Conservation (phyloP, 2,113 vertebrate species). For the Macquaria ambigua region DNA sequence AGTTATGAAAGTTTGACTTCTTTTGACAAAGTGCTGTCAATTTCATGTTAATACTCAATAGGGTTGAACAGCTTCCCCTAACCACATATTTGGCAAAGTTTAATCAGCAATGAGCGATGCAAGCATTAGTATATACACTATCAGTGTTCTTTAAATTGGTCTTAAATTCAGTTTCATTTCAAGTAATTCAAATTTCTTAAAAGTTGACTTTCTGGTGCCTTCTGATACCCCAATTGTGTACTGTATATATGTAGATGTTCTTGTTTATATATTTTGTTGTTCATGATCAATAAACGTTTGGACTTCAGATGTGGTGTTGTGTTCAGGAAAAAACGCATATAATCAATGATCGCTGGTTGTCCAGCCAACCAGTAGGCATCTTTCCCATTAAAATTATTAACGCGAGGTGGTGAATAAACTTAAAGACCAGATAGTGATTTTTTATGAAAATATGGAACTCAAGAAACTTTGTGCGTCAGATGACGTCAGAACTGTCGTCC, state of each 20-base stretch:
- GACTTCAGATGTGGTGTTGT: neutral
- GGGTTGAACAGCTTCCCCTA: neutral
- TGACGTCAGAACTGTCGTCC: conserved; percentile 61
- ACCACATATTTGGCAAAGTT: neutral
- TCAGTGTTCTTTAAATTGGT: neutral
- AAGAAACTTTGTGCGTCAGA: neutral
- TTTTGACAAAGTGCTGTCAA: neutral
- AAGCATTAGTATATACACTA: neutral
- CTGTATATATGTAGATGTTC: conserved; percentile 5
- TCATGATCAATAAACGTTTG: conserved; percentile 35
- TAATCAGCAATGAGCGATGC: neutral
- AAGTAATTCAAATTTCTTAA: neutral
- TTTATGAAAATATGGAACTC: conserved; percentile 11
- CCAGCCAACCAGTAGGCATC: neutral
- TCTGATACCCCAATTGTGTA: neutral
- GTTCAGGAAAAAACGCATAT: neutral
- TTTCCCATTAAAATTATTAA: neutral
- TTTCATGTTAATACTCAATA: neutral
- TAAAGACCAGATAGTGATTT: neutral
- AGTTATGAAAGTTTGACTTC: neutral
- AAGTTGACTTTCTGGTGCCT: neutral
- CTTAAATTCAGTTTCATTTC: neutral
- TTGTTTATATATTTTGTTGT: conserved; percentile 13
- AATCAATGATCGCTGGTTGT: neutral
- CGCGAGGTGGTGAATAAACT: neutral